Percentiles rank a stretch among this genome's conserved stretches.
These are phyloP conservation scores for Anisognathus igniventris DNA, from an alignment of 2,797 vertebrate genomes.

Conservation along the genomic window DNA sequence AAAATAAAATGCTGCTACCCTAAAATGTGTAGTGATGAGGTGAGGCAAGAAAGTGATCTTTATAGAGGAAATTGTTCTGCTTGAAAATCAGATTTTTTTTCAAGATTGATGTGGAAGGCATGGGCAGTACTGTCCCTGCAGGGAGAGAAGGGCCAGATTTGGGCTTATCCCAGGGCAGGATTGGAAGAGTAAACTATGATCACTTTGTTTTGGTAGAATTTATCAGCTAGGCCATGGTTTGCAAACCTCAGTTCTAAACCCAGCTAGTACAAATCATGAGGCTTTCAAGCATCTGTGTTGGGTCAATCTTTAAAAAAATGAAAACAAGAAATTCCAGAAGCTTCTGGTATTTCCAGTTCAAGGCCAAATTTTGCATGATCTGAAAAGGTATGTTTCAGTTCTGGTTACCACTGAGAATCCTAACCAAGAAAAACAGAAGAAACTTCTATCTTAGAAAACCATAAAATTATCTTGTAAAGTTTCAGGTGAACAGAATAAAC, in stretches of 20 bases:
- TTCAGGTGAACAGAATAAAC: conserved; percentile 19
- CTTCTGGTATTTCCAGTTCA: not conserved
- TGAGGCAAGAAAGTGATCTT: not conserved
- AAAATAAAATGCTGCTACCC: not conserved
- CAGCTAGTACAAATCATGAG: not conserved
- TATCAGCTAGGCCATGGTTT: not conserved
- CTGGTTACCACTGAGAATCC: not conserved
- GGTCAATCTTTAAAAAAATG: not conserved
- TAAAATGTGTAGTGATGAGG: not conserved
- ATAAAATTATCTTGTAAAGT: not conserved
- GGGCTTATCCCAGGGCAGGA: not conserved
- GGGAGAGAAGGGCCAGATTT: not conserved
- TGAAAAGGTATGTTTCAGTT: not conserved
- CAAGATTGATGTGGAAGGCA: not conserved
- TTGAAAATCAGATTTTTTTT: not conserved
- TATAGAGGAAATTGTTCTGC: not conserved
- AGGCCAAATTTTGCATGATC: not conserved
- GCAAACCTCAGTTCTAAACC: not conserved
- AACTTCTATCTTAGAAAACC: not conserved
- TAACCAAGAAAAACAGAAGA: conserved; percentile 15
- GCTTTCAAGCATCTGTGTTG: not conserved
- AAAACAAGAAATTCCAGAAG: not conserved
- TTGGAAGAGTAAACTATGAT: fast-evolving
- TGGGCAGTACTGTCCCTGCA: not conserved
- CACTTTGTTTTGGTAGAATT: not conserved